Evolutionary conservation across 2,888 invertebrate species (phyloP).

Genomic region (Drosophila birchii): DNA sequence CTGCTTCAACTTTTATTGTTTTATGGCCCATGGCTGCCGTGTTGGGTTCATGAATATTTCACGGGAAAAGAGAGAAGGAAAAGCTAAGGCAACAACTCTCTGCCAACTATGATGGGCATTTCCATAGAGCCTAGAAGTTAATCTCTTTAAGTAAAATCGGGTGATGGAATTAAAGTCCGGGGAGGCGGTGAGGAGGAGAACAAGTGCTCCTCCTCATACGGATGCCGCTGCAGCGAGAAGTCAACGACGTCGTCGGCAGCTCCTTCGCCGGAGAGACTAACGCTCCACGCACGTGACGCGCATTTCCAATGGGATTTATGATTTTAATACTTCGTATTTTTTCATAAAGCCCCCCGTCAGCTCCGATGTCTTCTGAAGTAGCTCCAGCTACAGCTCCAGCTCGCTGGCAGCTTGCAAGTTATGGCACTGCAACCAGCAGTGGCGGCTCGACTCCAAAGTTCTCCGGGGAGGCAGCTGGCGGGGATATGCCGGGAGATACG

Average conservation of each 20-base stretch:
- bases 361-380: constrained; percentile 41
- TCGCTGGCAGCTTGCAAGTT: constrained; percentile 54
- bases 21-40: constrained; percentile 64
- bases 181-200: constrained; percentile 4
- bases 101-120: constrained; percentile 47
- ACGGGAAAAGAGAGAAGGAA: constrained; percentile 40
- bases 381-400: constrained; percentile 11
- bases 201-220: constrained; percentile 40
- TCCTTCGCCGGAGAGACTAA: constrained; percentile 73
- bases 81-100: constrained; percentile 6
- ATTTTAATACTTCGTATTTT: constrained; percentile 82
- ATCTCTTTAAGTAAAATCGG: constrained; percentile 77
- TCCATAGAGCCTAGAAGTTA: constrained; percentile 71
- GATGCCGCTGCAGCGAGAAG: constrained; percentile 54
- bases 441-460: constrained; percentile 37
- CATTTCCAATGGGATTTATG: constrained; percentile 82
- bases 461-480: constrained; percentile 29
- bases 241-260: constrained; percentile 51
- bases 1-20: constrained; percentile 73
- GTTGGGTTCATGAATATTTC: constrained; percentile 75
- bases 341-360: constrained; percentile 68
- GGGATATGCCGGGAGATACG: constrained; percentile 8
- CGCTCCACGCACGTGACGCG: constrained; percentile 81
- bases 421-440: constrained; percentile 54
- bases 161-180: constrained; percentile 67